Evolutionary conservation across 2,888 invertebrate species (phyloP).

Genomic region (Heliconius cydno): DNA sequence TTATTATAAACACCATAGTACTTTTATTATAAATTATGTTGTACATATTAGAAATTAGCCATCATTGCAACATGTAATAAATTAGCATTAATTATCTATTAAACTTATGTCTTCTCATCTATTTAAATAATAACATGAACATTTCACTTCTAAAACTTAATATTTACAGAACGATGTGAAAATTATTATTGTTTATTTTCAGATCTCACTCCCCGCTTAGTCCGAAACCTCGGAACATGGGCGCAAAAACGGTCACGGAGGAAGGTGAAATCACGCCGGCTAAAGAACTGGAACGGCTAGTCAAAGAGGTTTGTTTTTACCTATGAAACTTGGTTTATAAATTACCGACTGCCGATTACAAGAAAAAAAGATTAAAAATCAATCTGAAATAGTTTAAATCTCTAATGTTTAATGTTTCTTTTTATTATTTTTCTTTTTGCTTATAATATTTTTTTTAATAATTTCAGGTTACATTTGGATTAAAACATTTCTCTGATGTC

Average conservation of each 20-base stretch:
- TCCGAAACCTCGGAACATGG: constrained; percentile 82
- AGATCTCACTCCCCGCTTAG: constrained; percentile 87
- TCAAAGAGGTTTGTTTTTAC: constrained; percentile 82
- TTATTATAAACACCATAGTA: background rate
- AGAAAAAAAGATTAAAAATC: background rate
- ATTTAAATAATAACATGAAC: background rate
- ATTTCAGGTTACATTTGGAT: constrained; percentile 78
- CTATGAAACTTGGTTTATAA: constrained; percentile 28
- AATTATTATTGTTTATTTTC: constrained; percentile 49
- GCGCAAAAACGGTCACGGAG: constrained; percentile 79
- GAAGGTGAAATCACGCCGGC: constrained; percentile 86
- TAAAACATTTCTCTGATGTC: constrained; percentile 96
- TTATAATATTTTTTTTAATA: background rate
- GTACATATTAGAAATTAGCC: background rate
- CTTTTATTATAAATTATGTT: background rate
- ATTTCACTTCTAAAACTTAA: background rate
- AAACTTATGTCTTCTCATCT: background rate
- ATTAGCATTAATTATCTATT: background rate
- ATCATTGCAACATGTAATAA: background rate
- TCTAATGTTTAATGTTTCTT: background rate
- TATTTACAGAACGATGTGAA: background rate
- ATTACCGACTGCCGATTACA: background rate
- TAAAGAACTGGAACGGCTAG: constrained; percentile 89
- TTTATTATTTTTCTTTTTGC: background rate
- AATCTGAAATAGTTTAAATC: background rate